A percentile compares a stretch with the other conserved stretches of the same genome.
phyloP scores from a whole-genome alignment of 2,888 invertebrate genomes.

The Theodoxus fluviatilis region DNA sequence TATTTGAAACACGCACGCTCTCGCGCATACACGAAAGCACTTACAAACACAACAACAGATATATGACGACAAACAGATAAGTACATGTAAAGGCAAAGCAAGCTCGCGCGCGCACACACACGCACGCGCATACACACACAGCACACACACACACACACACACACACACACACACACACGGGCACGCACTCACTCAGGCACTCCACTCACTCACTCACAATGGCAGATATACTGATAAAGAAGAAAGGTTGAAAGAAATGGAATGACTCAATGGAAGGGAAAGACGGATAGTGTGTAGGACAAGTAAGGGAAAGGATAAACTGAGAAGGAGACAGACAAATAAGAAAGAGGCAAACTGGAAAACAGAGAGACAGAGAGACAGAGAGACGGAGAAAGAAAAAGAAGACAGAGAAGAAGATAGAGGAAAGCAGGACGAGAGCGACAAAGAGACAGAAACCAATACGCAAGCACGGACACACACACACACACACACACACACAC shows the following conservation, averaged over 20 bases:
- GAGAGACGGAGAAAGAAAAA: not conserved
- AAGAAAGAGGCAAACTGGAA: not conserved
- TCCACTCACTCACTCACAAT: not conserved
- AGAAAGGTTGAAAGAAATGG: not conserved
- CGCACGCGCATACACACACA: not conserved
- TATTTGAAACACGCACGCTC: too few relatives aligned
- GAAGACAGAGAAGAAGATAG: not conserved
- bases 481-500: not conserved
- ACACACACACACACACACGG: not conserved
- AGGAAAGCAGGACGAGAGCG: not conserved
- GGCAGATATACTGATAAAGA: not conserved
- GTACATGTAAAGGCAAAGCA: too few relatives aligned
- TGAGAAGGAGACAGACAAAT: not conserved
- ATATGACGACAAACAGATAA: too few relatives aligned
- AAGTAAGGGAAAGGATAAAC: not conserved
- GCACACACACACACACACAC: constrained; percentile 17
- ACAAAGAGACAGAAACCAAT: not conserved
- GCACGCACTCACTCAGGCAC: not conserved
- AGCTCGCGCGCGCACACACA: too few relatives aligned
- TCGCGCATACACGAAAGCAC: too few relatives aligned
- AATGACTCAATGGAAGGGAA: not conserved
- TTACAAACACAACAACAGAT: too few relatives aligned
- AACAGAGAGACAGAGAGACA: not conserved
- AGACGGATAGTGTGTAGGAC: not conserved
- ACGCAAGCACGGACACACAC: not conserved